These are phyloP conservation scores for Cebus imitator DNA, from an alignment of 2,113 vertebrate genomes.

Conservation along the genomic window DNA sequence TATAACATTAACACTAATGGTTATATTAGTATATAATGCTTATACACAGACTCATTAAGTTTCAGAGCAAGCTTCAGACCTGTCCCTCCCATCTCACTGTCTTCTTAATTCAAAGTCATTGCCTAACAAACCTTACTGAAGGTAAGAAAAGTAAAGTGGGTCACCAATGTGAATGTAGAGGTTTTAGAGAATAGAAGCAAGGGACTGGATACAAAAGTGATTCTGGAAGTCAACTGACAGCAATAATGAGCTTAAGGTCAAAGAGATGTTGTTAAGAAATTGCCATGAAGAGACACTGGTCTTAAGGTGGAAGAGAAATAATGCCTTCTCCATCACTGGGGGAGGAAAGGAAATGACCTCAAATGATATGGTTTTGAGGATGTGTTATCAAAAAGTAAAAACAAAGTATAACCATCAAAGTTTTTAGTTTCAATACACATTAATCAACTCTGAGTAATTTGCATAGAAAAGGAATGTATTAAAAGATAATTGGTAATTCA, in stretches of 20 bases:
- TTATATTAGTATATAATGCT: not conserved
- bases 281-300: not conserved
- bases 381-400: not conserved
- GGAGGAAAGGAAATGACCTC: not conserved
- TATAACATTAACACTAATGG: not conserved
- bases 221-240: not conserved
- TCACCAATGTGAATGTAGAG: not conserved
- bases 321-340: not conserved
- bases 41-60: not conserved
- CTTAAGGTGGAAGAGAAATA: not conserved
- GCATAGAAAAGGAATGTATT: not conserved
- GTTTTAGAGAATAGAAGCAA: constrained; percentile 3
- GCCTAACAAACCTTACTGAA: constrained; percentile 2
- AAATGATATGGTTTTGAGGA: not conserved
- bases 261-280: not conserved
- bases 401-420: not conserved
- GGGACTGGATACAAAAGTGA: not conserved
- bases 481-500: not conserved
- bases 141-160: not conserved
- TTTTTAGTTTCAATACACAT: not conserved
- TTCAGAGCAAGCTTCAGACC: not conserved
- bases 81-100: not conserved
- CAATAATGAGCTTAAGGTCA: not conserved
- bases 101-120: constrained; percentile 22
- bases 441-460: not conserved